A percentile compares a stretch with the other conserved stretches of the same genome.
phyloP scores from a whole-genome alignment of 2,797 vertebrate species.

The Gymnothorax javanicus region DNA sequence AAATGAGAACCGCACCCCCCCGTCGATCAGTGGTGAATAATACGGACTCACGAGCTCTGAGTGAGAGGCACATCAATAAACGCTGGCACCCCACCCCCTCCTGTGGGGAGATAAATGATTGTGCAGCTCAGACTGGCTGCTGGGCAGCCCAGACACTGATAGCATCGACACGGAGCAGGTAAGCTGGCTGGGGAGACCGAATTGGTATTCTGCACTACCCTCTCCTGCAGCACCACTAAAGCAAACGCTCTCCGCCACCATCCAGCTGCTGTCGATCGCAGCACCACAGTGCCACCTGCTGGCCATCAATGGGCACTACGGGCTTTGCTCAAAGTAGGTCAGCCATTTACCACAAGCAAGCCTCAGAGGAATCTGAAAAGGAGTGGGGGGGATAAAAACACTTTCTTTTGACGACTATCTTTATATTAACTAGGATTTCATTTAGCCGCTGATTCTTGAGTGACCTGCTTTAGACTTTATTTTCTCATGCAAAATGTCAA shows the following conservation, averaged over 20 bases:
- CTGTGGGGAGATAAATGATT: slow-evolving; percentile 63
- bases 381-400: slow-evolving; percentile 50
- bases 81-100: background rate
- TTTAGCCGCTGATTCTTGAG: slow-evolving; percentile 32
- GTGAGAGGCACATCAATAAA: slow-evolving; percentile 22
- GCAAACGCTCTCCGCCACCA: slow-evolving; percentile 40
- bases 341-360: slow-evolving; percentile 59
- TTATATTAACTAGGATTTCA: slow-evolving; percentile 61
- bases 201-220: slow-evolving; percentile 76
- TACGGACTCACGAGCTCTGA: background rate
- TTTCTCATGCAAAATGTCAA: background rate
- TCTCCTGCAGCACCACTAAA: slow-evolving; percentile 69
- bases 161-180: slow-evolving; percentile 45
- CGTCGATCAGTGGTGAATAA: slow-evolving; percentile 23
- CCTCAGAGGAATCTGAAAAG: slow-evolving; percentile 56
- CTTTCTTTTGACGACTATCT: slow-evolving; percentile 47
- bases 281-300: slow-evolving; percentile 69
- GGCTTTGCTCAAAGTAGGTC: slow-evolving; percentile 66
- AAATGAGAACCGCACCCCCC: background rate
- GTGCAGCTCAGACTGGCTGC: slow-evolving; percentile 58
- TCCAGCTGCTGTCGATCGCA: background rate
- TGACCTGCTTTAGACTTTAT: slow-evolving; percentile 62
- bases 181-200: slow-evolving; percentile 38
- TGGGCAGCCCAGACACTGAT: slow-evolving; percentile 33
- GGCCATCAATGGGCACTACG: slow-evolving; percentile 29